A percentile compares a stretch with the other conserved stretches of the same genome.
Evolutionary conservation across 1,140 invertebrate species (phyloP).

Genomic region (Megathymus violae): DNA sequence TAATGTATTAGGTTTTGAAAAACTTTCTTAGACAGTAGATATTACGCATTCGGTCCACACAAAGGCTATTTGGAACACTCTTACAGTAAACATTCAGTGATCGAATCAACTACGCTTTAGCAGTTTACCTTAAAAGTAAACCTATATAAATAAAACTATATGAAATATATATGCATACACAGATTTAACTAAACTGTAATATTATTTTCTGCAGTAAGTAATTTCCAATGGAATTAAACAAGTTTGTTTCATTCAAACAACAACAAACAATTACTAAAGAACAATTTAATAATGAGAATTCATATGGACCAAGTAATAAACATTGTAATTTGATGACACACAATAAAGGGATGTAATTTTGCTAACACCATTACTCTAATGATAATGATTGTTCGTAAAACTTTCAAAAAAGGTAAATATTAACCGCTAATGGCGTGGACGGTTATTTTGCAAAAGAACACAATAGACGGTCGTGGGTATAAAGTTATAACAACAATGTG

Average conservation of each 20-base stretch:
- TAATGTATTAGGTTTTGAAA: conserved; percentile 12
- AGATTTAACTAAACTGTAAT: neutral
- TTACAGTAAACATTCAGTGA: conserved; percentile 56
- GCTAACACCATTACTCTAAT: conserved; percentile 17
- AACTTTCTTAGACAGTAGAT: conserved; percentile 23
- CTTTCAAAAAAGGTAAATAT: conserved; percentile 32
- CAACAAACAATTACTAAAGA: neutral
- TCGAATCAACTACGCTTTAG: conserved; percentile 41
- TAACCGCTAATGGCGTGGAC: conserved; percentile 25
- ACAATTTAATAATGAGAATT: conserved; percentile 4
- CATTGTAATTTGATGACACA: conserved; percentile 1
- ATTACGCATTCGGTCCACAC: conserved; percentile 43
- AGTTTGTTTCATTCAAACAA: neutral
- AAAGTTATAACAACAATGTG: conserved; percentile 73
- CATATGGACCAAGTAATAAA: conserved; percentile 16
- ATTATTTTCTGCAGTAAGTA: neutral
- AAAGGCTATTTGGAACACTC: conserved; percentile 60
- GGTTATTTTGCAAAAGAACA: conserved; percentile 42
- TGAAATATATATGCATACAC: neutral
- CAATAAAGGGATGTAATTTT: conserved; percentile 19
- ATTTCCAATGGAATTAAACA: neutral
- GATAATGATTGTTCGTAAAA: conserved; percentile 17
- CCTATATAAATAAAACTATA: neutral
- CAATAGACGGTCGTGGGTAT: conserved; percentile 55
- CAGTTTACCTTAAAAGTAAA: too few species aligned